Base-by-base conservation (phyloP, 2,113 vertebrate genomes). In the Gasterosteus nipponicus region DNA sequence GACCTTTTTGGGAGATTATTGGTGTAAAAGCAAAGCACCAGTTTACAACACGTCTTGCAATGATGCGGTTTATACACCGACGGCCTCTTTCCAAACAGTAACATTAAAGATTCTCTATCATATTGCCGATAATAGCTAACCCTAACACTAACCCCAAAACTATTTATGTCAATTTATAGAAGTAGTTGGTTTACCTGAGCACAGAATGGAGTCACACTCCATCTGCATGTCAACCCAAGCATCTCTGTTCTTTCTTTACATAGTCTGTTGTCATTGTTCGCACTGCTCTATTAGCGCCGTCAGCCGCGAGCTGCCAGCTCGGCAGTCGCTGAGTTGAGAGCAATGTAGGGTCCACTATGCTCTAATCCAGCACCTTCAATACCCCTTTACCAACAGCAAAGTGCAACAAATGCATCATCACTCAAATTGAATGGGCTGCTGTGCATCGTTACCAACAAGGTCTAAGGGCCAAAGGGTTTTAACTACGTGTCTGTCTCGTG, bases 381-480 rank as follows among this genome's bases (percentile, higher is more conserved):
- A 26, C 22, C 22, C 26, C 51, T 64, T 74, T 44, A 26, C 11
- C 10, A 1, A 15, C 18, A 15, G 16, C 15, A 78, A 86, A 71
- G 85, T 84, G 74, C 81, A 77, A 81, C 89, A 93, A 89, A 86
- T 65, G 73, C 84, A 80, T 76, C 80, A 61, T 2, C 14, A 12
- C 51, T 26, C 49, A 62, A 53, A 81, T 87, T 91, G 92, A 93
- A 87, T 85, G 71, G 81, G 74, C 84, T 75, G 82, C 82, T 75
- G 87, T 89, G 85, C 89, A 89, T 91, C 90, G 75, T 70, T 85
- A 74, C 84, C 93, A 92, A 93, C 89, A 87, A 94, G 91, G 78
- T 84, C 82, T 90, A 90, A 93, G 91, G 92, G 89, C 84, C 86
- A 93, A 92, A 93, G 22, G 93, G 92, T 91, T 82, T 91, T 93